These are phyloP conservation scores for Catajapyx aquilonaris DNA, from an alignment of 1,140 invertebrate species.

Conservation along the genomic window DNA sequence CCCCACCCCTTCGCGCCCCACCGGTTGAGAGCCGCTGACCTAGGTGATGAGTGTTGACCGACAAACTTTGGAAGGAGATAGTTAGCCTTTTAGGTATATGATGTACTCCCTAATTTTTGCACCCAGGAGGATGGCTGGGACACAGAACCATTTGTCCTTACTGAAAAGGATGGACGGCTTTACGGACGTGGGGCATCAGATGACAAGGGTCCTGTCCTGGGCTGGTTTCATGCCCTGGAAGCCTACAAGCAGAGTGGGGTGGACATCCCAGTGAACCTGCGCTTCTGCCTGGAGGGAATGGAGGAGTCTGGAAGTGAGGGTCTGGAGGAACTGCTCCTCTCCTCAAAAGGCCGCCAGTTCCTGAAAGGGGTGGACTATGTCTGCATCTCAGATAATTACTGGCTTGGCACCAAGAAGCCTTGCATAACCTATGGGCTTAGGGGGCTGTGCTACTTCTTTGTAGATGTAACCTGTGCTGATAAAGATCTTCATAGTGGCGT, in stretches of 20 bases:
- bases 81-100: background rate
- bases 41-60: too few species aligned
- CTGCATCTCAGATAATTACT: slow-evolving; percentile 98
- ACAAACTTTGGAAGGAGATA: too few species aligned
- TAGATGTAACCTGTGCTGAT: slow-evolving; percentile 69
- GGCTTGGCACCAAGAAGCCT: slow-evolving; percentile 88
- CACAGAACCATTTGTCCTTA: slow-evolving; percentile 79
- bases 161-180: slow-evolving; percentile 73
- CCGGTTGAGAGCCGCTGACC: too few species aligned
- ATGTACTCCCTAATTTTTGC: background rate
- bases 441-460: slow-evolving; percentile 77
- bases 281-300: slow-evolving; percentile 96
- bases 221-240: slow-evolving; percentile 86
- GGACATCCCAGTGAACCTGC: slow-evolving; percentile 62
- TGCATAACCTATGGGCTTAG: slow-evolving; percentile 92
- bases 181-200: slow-evolving; percentile 83
- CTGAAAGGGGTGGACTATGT: slow-evolving; percentile 75
- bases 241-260: slow-evolving; percentile 49
- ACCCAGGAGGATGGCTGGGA: slow-evolving; percentile 78
- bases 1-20: too few species aligned
- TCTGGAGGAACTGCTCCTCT: slow-evolving; percentile 61
- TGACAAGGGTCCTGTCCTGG: slow-evolving; percentile 82
- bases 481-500: slow-evolving; percentile 93
- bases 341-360: slow-evolving; percentile 47
- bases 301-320: slow-evolving; percentile 94